These are phyloP conservation scores for Oxyteleia sp. DNA, from an alignment of 2,888 invertebrate species.

Conservation along the genomic window DNA sequence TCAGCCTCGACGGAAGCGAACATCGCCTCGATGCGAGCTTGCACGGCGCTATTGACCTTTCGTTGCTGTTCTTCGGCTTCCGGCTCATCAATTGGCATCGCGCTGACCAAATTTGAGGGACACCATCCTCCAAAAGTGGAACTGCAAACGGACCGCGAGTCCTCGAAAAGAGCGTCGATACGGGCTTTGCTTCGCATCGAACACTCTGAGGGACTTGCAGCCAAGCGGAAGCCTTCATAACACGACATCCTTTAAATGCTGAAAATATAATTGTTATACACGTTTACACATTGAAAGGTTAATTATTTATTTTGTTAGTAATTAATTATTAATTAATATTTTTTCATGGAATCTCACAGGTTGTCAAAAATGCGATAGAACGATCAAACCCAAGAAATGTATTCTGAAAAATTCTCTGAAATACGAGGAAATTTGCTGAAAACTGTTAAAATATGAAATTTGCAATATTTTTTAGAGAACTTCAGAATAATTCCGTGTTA, in stretches of 20 bases:
- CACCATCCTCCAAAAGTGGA: slow-evolving; percentile 83
- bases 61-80: slow-evolving; percentile 82
- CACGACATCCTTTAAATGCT: slow-evolving; percentile 78
- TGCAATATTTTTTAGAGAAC: no score
- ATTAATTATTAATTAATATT: no score
- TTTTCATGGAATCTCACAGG: no score
- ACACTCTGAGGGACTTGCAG: slow-evolving; percentile 84
- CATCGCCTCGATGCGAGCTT: slow-evolving; percentile 95
- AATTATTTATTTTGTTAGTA: no score
- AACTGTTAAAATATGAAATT: no score
- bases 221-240: slow-evolving; percentile 84
- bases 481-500: no score
- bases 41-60: slow-evolving; percentile 91
- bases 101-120: slow-evolving; percentile 53
- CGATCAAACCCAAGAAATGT: no score
- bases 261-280: no score
- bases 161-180: slow-evolving; percentile 95
- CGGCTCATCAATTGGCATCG: slow-evolving; percentile 57
- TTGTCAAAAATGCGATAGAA: no score
- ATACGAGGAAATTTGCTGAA: no score
- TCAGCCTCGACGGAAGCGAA: slow-evolving; percentile 89
- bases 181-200: slow-evolving; percentile 86
- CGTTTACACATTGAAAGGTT: no score
- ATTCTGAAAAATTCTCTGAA: no score
- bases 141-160: slow-evolving; percentile 89